Evolutionary conservation across 2,888 invertebrate genomes (phyloP), one percentile per base, ranked within the genome.

Genomic region (Cremastobaeus sp.): DNA sequence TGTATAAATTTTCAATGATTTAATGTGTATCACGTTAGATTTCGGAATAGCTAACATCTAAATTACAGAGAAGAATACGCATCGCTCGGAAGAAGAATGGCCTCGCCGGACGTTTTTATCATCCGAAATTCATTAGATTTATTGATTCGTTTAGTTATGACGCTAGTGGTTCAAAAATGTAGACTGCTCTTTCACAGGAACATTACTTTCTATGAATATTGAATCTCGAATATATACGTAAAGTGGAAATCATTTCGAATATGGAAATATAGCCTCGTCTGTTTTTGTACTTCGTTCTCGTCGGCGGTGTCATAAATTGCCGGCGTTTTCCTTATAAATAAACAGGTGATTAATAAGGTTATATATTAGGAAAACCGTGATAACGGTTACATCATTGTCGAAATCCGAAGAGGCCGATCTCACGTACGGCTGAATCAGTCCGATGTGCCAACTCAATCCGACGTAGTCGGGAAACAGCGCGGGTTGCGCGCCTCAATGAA

Each of bases 101-200:
- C 2, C 15, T n/a, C 6, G 12, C 32, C n/a, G 11, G n/a, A 18
- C 6, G 3, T 48, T 52, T 48, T 43, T 45, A 17, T 59, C 37
- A 14, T 17, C 35, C 34, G n/a, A n/a, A n/a, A n/a, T n/a, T 65
- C 37, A 39, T 28, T 54, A 59, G 65, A 66, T 72, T 72, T 72
- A 72, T 72, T 12, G 72, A 59, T 66, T 59, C 41, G 60, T 59
- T 59, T 71, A 71, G 59, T 65, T 72, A 59, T 64, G 64, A 14
- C 20, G 3, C 15, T 17, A 17, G 18, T n/a, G 48, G 20, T 35
- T 21, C 8, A 34, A 15, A 39, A 37, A 60, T 54, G 6, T 47
- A 17, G 30, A 35, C 48, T 18, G 21, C 20, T 59, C 37, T 45
- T 47, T 15, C 21, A 39, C 14, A n/a, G 5, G 14, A 21, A 32